Conservation (phyloP, 1,140 invertebrate species). For the Trachymyrmex septentrionalis region DNA sequence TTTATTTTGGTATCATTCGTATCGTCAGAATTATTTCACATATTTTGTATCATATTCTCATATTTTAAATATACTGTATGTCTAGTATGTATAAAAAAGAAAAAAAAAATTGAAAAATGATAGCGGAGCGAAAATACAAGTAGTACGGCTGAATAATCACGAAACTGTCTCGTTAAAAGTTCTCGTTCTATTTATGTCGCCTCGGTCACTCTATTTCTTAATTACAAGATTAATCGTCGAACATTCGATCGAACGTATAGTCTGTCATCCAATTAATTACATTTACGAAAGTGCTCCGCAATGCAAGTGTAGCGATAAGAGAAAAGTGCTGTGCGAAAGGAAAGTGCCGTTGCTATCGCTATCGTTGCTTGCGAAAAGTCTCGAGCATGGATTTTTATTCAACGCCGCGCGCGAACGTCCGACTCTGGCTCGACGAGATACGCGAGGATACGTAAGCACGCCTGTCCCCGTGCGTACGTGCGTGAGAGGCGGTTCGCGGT, state of each 20-base stretch:
- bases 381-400: constrained; percentile 16
- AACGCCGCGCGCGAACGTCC: background rate
- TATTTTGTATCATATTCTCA: too few species aligned
- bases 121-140: too few species aligned
- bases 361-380: constrained; percentile 13
- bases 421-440: constrained; percentile 10
- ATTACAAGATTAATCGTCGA: background rate
- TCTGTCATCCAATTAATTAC: constrained; percentile 2
- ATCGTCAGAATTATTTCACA: too few species aligned
- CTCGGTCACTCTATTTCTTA: background rate
- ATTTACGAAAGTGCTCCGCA: background rate
- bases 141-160: too few species aligned
- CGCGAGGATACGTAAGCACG: background rate
- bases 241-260: constrained; percentile 18
- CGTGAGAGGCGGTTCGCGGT: constrained; percentile 52
- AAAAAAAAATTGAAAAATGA: too few species aligned
- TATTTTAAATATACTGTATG: too few species aligned
- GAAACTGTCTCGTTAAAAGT: background rate
- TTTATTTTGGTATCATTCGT: too few species aligned
- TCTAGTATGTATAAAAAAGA: too few species aligned
- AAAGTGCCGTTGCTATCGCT: constrained; percentile 8
- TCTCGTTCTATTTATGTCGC: background rate
- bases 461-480: background rate
- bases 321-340: background rate
- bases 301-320: background rate